Conservation (phyloP, 2,888 invertebrate species). For the Clusia tigrina region DNA sequence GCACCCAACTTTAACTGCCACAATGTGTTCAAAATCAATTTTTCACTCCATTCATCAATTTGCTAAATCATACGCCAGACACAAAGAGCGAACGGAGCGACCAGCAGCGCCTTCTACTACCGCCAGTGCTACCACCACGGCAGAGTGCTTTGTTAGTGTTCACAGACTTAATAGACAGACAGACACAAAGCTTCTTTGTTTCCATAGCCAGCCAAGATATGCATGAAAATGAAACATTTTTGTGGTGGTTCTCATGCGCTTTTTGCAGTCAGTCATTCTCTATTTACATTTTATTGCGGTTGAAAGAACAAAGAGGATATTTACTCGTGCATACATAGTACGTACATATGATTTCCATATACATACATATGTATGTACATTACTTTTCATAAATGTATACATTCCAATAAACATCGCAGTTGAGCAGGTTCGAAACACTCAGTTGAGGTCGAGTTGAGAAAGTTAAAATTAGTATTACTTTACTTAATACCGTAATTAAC, state of each 20-base stretch:
- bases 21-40: background rate
- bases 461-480: no score
- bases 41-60: slow-evolving; percentile 14
- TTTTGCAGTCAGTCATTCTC: background rate
- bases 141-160: no score
- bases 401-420: no score
- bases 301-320: slow-evolving; percentile 16
- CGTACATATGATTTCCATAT: no score
- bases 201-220: slow-evolving; percentile 2
- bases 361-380: no score
- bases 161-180: no score
- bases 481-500: no score
- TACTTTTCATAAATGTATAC: no score
- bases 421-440: no score
- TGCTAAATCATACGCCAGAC: slow-evolving; percentile 15
- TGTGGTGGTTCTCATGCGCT: slow-evolving; percentile 2
- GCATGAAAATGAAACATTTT: slow-evolving; percentile 16
- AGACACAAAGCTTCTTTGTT: slow-evolving; percentile 30
- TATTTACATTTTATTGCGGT: background rate
- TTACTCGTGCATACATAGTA: no score
- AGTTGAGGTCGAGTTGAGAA: no score
- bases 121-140: background rate
- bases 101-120: no score
- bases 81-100: slow-evolving; percentile 10
- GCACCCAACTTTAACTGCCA: background rate